Evolutionary conservation across 2,888 invertebrate species (phyloP).

Genomic region (Arrhopalites spinosus): DNA sequence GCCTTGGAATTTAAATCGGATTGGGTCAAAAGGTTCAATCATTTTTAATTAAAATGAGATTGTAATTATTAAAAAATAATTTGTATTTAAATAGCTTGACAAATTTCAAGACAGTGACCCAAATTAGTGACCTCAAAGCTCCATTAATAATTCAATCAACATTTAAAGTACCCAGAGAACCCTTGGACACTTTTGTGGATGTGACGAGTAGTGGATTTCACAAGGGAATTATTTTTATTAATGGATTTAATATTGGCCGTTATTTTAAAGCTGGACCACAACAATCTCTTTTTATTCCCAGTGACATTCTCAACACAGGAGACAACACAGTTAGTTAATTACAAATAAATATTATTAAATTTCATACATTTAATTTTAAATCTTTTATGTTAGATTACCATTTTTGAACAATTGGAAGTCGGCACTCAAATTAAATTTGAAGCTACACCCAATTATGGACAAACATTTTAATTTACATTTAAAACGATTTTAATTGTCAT

Average conservation of each 20-base stretch:
- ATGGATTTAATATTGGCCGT: conserved; percentile 83
- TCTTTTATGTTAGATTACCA: conserved; percentile 51
- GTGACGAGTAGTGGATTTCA: conserved; percentile 72
- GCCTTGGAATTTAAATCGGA: conserved; percentile 63
- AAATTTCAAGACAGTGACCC: not conserved
- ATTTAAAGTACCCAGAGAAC: conserved; percentile 61
- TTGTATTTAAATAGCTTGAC: not conserved
- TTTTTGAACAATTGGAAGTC: conserved; percentile 54
- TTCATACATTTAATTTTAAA: not conserved
- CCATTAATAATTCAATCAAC: conserved; percentile 66
- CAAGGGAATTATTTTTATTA: conserved; percentile 76
- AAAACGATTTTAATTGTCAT: too few species aligned
- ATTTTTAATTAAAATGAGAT: not conserved
- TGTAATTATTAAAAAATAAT: not conserved
- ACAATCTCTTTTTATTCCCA: conserved; percentile 80
- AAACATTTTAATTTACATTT: too few species aligned
- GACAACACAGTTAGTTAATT: conserved; percentile 62
- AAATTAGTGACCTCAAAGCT: conserved; percentile 2
- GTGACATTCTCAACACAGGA: conserved; percentile 69
- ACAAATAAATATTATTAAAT: conserved; percentile 53
- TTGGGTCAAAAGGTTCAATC: conserved; percentile 59
- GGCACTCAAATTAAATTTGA: not conserved
- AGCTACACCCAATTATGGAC: too few species aligned
- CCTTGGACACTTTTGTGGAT: conserved; percentile 77
- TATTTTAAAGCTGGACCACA: conserved; percentile 85